A percentile compares a stretch with the other conserved stretches of the same genome.
These are phyloP conservation scores for Oreotragus oreotragus DNA, from an alignment of 2,113 vertebrate species.

Conservation along the genomic window DNA sequence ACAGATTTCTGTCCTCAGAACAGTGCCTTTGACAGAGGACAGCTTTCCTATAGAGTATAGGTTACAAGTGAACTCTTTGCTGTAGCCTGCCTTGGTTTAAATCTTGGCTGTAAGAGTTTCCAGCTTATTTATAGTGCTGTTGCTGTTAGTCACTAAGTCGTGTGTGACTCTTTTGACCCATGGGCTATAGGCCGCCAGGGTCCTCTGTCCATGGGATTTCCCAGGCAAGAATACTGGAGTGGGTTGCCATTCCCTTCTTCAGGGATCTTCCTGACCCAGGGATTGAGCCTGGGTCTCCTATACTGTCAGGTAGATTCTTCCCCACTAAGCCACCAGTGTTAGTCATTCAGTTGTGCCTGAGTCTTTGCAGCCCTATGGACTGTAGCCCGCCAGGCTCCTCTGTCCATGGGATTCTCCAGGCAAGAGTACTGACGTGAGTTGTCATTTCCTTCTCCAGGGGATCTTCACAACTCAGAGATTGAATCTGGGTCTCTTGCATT, in stretches of 20 bases:
- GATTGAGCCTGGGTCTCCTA: neutral
- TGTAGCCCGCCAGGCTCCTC: neutral
- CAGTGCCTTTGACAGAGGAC: neutral
- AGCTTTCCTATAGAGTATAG: neutral
- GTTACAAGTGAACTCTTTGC: neutral
- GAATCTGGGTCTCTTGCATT: neutral
- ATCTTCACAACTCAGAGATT: neutral
- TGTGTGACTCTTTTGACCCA: neutral
- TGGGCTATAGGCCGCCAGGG: neutral
- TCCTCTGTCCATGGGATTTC: neutral
- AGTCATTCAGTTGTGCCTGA: accelerated
- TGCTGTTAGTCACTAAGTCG: neutral
- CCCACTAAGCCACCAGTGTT: neutral
- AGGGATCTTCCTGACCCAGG: neutral
- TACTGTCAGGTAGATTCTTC: neutral
- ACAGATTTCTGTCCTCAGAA: too few relatives aligned
- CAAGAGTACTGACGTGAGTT: neutral
- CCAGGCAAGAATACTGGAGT: neutral
- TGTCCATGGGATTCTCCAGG: neutral
- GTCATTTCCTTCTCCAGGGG: neutral
- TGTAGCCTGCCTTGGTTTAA: neutral
- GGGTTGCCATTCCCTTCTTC: neutral
- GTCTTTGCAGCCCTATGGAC: neutral
- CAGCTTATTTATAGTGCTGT: neutral
- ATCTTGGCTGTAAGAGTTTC: neutral